Conservation (phyloP, 2,113 vertebrate genomes). For the Suncus etruscus region DNA sequence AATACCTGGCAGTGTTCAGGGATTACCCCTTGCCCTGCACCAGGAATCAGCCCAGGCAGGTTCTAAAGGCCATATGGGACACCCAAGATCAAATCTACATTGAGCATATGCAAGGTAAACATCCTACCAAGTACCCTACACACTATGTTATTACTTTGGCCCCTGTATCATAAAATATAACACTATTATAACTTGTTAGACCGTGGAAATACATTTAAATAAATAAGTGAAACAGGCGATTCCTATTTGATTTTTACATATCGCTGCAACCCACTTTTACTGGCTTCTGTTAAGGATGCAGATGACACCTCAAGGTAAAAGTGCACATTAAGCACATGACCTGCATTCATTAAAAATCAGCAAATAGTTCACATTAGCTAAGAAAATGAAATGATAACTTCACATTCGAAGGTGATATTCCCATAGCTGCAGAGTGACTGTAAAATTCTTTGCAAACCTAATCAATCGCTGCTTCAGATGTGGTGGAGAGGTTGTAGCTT, state of each 20-base stretch:
- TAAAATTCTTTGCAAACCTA: constrained; percentile 69
- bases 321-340: background rate
- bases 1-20: background rate
- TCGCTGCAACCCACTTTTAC: background rate
- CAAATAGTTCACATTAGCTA: constrained; percentile 44
- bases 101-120: too few species aligned
- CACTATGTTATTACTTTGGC: too few species aligned
- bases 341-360: constrained; percentile 51
- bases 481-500: constrained; percentile 75
- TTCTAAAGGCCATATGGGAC: too few species aligned
- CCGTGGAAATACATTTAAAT: background rate
- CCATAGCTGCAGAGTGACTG: constrained; percentile 74
- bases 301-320: constrained; percentile 16
- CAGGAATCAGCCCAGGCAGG: too few species aligned
- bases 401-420: constrained; percentile 79
- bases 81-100: too few species aligned
- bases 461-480: constrained; percentile 80
- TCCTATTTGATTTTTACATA: background rate
- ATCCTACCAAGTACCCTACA: too few species aligned
- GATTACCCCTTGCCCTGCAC: too few species aligned
- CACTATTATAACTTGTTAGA: too few species aligned
- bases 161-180: too few species aligned
- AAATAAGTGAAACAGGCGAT: background rate
- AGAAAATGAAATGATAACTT: constrained; percentile 77
- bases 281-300: background rate